phyloP scores from a whole-genome alignment of 2,797 vertebrate species.

The Gallinago stenura region DNA sequence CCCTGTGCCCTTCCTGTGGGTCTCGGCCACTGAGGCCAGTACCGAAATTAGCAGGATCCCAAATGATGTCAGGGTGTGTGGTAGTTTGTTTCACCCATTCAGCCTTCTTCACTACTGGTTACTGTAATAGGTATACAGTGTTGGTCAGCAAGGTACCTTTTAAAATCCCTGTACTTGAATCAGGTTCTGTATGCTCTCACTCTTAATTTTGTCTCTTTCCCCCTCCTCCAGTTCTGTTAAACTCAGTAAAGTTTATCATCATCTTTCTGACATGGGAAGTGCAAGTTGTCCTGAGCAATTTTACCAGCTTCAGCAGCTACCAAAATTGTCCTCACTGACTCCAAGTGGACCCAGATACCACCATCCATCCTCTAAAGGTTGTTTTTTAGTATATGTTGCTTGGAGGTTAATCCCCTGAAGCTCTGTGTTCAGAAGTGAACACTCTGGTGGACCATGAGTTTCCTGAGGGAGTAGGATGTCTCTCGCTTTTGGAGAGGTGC shows the following conservation, averaged over 20 bases:
- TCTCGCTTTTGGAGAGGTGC: neutral
- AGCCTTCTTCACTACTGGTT: neutral
- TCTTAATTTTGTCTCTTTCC: neutral
- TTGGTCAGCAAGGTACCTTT: neutral
- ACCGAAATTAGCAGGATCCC: neutral
- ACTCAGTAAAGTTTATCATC: neutral
- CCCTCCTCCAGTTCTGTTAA: neutral
- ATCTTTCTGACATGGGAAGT: neutral
- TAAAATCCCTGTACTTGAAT: neutral
- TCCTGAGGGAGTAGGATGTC: neutral
- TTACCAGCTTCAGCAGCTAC: neutral
- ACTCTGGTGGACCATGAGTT: neutral
- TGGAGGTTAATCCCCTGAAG: neutral
- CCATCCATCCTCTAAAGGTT: neutral
- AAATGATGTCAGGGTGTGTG: neutral
- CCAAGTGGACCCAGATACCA: neutral
- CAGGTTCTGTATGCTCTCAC: neutral
- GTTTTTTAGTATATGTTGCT: neutral
- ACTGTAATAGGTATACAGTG: neutral
- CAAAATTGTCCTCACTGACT: neutral
- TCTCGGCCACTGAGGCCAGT: neutral
- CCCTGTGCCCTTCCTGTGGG: rapidly evolving
- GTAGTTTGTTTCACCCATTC: neutral
- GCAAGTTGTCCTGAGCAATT: neutral
- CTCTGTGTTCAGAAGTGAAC: neutral